Evolutionary conservation across 2,113 vertebrate genomes (phyloP).

Genomic region (Delphinus delphis): DNA sequence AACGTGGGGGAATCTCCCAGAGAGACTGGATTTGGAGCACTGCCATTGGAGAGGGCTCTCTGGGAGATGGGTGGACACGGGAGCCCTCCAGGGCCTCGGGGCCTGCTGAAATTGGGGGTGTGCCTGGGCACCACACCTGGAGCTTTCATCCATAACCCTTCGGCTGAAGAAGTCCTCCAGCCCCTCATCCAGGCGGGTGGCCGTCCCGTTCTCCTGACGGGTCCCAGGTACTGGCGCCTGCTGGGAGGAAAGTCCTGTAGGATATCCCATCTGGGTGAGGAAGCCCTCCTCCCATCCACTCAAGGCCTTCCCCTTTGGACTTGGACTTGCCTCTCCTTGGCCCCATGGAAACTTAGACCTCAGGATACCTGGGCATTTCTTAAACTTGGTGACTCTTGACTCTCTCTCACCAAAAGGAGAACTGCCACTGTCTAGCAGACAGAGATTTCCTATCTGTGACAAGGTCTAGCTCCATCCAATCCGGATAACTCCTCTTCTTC

Average conservation of each 20-base stretch:
- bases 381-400: background rate
- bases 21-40: background rate
- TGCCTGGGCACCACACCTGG: slow-evolving; percentile 77
- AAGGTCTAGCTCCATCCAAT: background rate
- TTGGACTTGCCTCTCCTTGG: background rate
- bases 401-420: background rate
- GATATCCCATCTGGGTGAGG: background rate
- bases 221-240: slow-evolving; percentile 69
- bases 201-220: slow-evolving; percentile 88
- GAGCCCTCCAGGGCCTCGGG: background rate
- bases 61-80: background rate
- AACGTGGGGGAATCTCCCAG: background rate
- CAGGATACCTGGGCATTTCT: background rate
- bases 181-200: slow-evolving; percentile 89
- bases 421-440: background rate
- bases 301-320: background rate
- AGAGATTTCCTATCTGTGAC: background rate
- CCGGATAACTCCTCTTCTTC: background rate
- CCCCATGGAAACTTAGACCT: background rate
- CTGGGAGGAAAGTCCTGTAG: background rate
- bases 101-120: background rate
- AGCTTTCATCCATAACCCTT: slow-evolving; percentile 89
- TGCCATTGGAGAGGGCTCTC: background rate
- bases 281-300: background rate
- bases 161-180: slow-evolving; percentile 93